phyloP scores from a whole-genome alignment of 2,113 vertebrate species.

The Brachyhypopomus occidentalis region DNA sequence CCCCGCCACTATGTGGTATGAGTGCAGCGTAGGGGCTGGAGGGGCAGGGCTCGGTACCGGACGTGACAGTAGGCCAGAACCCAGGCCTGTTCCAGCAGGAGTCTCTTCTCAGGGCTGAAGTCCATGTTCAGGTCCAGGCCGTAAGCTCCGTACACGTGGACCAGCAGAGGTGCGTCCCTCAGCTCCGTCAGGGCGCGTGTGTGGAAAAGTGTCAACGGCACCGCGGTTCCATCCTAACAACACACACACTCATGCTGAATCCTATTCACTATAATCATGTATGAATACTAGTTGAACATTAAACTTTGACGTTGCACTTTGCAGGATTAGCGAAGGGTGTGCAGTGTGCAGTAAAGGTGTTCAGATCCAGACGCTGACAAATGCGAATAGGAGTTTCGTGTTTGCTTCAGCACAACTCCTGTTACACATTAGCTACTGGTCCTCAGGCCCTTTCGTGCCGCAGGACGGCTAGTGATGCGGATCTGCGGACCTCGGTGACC shows the following conservation, averaged over 20 bases:
- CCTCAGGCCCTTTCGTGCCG: too few species aligned
- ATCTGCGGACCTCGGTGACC: too few species aligned
- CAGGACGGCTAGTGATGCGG: too few species aligned
- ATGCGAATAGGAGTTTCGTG: background rate
- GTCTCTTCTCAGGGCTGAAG: conserved; percentile 86
- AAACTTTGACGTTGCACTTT: background rate
- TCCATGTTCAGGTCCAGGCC: conserved; percentile 89
- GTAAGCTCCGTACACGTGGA: conserved; percentile 95
- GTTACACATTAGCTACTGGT: too few species aligned
- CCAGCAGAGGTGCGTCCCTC: conserved; percentile 80
- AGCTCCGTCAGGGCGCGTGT: conserved; percentile 70
- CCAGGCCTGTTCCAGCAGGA: conserved; percentile 91
- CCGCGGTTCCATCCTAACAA: conserved; percentile 84
- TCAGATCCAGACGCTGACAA: too few species aligned
- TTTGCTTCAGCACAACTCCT: too few species aligned
- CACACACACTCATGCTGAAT: background rate
- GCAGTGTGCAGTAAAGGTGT: background rate
- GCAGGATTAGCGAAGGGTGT: background rate
- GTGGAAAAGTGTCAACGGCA: conserved; percentile 91
- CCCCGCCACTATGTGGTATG: background rate
- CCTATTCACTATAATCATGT: background rate
- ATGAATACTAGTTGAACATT: background rate
- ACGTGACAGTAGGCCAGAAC: conserved; percentile 95
- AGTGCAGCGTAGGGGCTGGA: background rate
- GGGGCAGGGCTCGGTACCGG: conserved; percentile 72